Percentiles rank a stretch among this genome's conserved stretches.
phyloP scores from a whole-genome alignment of 30 jellyfish, hydroid and myxozoan genomes.

The Morbakka virulenta region DNA sequence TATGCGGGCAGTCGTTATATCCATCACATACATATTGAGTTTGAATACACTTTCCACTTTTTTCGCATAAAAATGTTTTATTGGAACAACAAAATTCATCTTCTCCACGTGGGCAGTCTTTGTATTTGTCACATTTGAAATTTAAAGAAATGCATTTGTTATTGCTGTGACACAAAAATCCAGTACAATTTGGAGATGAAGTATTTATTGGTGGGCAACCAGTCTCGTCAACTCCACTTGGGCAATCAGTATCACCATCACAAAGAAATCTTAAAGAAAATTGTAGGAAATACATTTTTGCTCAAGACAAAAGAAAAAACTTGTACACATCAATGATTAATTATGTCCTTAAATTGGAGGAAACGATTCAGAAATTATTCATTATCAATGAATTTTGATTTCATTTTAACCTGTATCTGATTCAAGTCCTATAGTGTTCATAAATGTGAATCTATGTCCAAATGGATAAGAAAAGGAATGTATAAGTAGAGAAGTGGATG shows the following conservation, averaged over 20 bases:
- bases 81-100: slow-evolving; percentile 72
- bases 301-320: not conserved
- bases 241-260: slow-evolving; percentile 83
- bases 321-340: not conserved
- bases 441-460: no score
- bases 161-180: slow-evolving; percentile 41
- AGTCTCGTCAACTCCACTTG: slow-evolving; percentile 65
- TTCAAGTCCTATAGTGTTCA: no score
- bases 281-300: not conserved
- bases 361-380: no score
- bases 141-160: slow-evolving; percentile 40
- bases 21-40: slow-evolving; percentile 47
- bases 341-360: no score
- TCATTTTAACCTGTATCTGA: no score
- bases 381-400: no score
- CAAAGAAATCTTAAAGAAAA: slow-evolving; percentile 41
- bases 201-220: slow-evolving; percentile 61
- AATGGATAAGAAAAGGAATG: no score
- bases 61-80: slow-evolving; percentile 49
- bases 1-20: slow-evolving; percentile 62
- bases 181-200: slow-evolving; percentile 52
- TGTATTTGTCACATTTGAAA: slow-evolving; percentile 49
- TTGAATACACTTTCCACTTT: slow-evolving; percentile 60
- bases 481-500: no score
- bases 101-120: slow-evolving; percentile 67